Base-by-base conservation (phyloP, 2,888 invertebrate genomes). In the Anodontia alba region DNA sequence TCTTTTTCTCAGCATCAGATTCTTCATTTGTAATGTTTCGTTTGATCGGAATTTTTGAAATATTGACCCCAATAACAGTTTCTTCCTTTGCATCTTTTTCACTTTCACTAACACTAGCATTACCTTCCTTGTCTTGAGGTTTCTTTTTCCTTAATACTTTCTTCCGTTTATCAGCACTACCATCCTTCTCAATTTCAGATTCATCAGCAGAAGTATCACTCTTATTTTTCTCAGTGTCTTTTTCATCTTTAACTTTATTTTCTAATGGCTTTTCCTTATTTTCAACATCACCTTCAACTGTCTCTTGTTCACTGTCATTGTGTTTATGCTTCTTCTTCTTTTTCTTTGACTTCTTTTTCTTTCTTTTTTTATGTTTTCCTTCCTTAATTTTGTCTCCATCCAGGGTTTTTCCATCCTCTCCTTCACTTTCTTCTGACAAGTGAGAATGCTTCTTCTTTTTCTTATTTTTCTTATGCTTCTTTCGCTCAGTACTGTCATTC, bases 191-290 rank as follows among this genome's bases (percentile, higher is more conserved):
- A 42, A 15, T 69, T 69, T 82, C 83, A 20, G 81, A 74, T 49
- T 81, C 87, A 74, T 87, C 84, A 49, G 74, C 86, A 51, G 84
- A 82, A 70, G 68, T 81, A 26, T 84, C 81, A 73, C 69, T 76
- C 57, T 84, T 78, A 57, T 81, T 78, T 1, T 78, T 73, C 66
- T 85, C 78, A 73, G 86, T 54, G 82, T 88, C 71, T 78, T 87
- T 78, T 86, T 88, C 78, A 83, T 89, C 1, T 87, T 86, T 76
- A 86, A 87, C 70, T 89, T 91, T 75, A 88, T 89, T 77, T 86
- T 88, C 29, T 82, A 78, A 73, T 82, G 78, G 74, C 87, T 90
- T 86, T 67, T 90, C 87, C 71, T 80, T 86, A 46, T 76, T 88
- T 23, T 80, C 86, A 36, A 76, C 88, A 70, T 78, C 87, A 76